phyloP scores from a whole-genome alignment of 2,888 invertebrate species.

The Nomada ferruginata region DNA sequence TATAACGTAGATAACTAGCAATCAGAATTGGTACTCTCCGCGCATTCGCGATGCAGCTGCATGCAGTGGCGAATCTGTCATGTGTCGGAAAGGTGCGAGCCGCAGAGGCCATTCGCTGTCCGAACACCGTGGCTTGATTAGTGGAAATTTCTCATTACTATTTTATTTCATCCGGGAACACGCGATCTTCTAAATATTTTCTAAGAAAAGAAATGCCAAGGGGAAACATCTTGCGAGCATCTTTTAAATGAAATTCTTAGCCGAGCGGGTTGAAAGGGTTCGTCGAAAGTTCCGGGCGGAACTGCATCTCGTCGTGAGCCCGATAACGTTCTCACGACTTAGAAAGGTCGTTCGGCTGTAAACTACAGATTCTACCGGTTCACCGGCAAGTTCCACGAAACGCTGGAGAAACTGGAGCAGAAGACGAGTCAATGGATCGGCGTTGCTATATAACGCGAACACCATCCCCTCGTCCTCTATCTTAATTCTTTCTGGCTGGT shows the following conservation, averaged over 20 bases:
- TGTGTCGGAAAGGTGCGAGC: too few relatives aligned
- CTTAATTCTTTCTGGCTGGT: conserved; percentile 22
- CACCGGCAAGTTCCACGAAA: conserved; percentile 23
- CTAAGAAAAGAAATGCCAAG: neutral
- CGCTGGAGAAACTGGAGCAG: conserved; percentile 33
- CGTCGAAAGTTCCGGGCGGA: conserved; percentile 11
- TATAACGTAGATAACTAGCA: conserved; percentile 37
- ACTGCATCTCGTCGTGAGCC: neutral
- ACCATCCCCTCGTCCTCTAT: neutral
- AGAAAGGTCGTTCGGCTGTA: conserved; percentile 39
- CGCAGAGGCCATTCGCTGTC: too few relatives aligned
- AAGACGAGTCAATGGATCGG: conserved; percentile 42
- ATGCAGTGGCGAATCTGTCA: too few relatives aligned
- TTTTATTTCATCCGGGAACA: too few relatives aligned
- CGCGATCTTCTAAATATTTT: neutral
- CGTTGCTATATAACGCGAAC: neutral
- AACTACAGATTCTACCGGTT: conserved; percentile 38
- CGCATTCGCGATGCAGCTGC: conserved; percentile 21
- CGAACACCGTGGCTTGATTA: too few relatives aligned
- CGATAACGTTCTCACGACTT: conserved; percentile 37
- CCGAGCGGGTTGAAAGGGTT: too few relatives aligned
- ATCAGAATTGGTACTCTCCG: conserved; percentile 12
- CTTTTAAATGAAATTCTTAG: conserved; percentile 23
- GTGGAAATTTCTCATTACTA: too few relatives aligned
- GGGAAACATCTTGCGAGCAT: neutral